phyloP scores from a whole-genome alignment of 2,113 vertebrate genomes.

The Bos indicus region DNA sequence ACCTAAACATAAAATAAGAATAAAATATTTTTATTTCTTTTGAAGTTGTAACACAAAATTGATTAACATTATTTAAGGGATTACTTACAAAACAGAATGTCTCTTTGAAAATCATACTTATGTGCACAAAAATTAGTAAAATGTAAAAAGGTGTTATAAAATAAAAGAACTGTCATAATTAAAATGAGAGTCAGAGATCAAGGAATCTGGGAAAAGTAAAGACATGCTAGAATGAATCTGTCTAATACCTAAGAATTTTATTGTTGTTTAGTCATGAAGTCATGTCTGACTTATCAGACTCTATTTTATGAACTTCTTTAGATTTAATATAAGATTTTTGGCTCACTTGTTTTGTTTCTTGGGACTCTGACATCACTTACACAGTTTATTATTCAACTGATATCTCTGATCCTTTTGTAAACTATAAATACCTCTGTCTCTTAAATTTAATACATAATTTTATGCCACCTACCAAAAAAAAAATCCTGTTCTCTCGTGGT shows the following conservation, averaged over 20 bases:
- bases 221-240: neutral
- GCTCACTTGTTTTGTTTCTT: conserved; percentile 20
- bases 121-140: neutral
- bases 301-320: conserved; percentile 16
- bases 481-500: neutral
- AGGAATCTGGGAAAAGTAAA: conserved; percentile 6
- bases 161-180: neutral
- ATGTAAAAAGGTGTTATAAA: neutral
- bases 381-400: neutral
- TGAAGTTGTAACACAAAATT: neutral
- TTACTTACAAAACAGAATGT: neutral
- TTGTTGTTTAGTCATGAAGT: neutral
- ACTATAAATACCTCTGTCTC: neutral
- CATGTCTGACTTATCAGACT: neutral
- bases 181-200: conserved; percentile 14
- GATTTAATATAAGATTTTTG: neutral
- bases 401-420: neutral
- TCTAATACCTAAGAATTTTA: neutral
- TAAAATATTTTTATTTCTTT: neutral
- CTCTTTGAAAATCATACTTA: neutral
- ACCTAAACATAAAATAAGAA: neutral
- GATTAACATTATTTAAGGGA: neutral
- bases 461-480: neutral
- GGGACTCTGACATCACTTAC: neutral
- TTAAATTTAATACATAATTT: neutral